A percentile compares a stretch with the other conserved stretches of the same genome.
Evolutionary conservation across 2,113 vertebrate species (phyloP).

Genomic region (Laticauda laticaudata): DNA sequence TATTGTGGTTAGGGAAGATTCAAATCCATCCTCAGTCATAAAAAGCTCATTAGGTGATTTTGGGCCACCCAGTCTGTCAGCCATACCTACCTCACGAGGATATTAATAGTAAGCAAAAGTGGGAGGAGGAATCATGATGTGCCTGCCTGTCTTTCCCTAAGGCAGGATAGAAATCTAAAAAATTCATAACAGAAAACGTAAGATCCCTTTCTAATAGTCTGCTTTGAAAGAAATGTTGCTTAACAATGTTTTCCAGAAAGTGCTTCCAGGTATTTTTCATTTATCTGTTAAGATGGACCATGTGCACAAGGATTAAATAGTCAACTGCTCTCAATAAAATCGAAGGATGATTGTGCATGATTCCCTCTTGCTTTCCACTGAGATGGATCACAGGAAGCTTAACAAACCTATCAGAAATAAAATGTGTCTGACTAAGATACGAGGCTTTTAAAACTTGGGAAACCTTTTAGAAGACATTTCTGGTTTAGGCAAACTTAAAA

Average conservation of each 20-base stretch:
- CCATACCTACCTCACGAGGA: not conserved
- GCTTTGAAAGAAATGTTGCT: conserved; percentile 1
- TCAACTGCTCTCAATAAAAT: not conserved
- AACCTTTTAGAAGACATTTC: not conserved
- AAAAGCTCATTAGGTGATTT: not conserved
- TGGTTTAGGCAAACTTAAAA: not conserved
- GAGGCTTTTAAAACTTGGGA: not conserved
- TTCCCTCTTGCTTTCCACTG: not conserved
- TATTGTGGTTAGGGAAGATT: not conserved
- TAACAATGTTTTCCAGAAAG: not conserved
- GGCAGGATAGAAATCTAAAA: not conserved
- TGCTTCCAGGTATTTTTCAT: not conserved
- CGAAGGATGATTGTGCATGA: not conserved
- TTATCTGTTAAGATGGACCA: not conserved
- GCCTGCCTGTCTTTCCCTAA: not conserved
- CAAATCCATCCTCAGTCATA: not conserved
- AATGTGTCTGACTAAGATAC: not conserved
- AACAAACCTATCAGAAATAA: conserved; percentile 16
- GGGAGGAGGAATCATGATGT: not conserved
- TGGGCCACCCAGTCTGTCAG: not conserved
- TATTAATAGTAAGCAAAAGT: not conserved
- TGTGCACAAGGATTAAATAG: not conserved
- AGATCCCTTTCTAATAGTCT: conserved; percentile 1
- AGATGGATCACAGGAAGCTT: not conserved
- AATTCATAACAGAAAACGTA: not conserved